Evolutionary conservation across 1,140 invertebrate species (phyloP).

Genomic region (Pachyrhynchus sulphureomaculatus): DNA sequence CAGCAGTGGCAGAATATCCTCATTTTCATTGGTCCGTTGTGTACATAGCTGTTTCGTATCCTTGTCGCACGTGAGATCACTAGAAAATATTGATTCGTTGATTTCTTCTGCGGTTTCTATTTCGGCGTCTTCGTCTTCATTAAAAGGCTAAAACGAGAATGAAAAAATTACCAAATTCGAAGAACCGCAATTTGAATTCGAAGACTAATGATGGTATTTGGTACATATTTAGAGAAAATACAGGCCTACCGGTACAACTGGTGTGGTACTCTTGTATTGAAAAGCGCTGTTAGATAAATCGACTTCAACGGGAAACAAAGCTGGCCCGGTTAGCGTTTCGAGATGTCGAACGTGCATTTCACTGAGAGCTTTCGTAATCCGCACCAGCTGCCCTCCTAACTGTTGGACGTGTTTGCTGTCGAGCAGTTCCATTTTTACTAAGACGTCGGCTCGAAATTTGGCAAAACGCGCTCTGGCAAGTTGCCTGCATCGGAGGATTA

Average conservation of each 20-base stretch:
- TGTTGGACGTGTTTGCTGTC: constrained; percentile 98
- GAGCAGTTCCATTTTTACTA: constrained; percentile 94
- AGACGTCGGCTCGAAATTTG: constrained; percentile 87
- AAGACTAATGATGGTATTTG: neutral
- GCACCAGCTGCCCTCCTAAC: constrained; percentile 80
- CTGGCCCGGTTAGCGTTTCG: constrained; percentile 70
- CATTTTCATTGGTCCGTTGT: constrained; percentile 14
- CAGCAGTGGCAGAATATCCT: constrained; percentile 28
- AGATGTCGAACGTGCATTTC: constrained; percentile 69
- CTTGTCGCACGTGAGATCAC: neutral
- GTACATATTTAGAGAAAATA: too few species aligned
- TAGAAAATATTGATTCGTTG: constrained; percentile 22
- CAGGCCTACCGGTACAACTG: constrained; percentile 39
- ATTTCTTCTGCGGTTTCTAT: constrained; percentile 38
- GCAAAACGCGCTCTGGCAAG: constrained; percentile 90
- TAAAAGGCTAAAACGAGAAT: neutral
- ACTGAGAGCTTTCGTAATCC: constrained; percentile 77
- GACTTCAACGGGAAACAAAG: constrained; percentile 94
- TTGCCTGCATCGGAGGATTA: constrained; percentile 92
- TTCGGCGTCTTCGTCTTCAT: constrained; percentile 10
- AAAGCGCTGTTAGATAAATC: constrained; percentile 91
- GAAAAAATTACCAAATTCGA: too few species aligned
- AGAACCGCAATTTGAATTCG: too few species aligned
- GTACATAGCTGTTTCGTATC: neutral
- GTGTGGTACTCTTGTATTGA: constrained; percentile 74